Evolutionary conservation across 2,113 vertebrate species (phyloP), one percentile per base, ranked within the genome.

Genomic region (Brachypodius melanocephalos): DNA sequence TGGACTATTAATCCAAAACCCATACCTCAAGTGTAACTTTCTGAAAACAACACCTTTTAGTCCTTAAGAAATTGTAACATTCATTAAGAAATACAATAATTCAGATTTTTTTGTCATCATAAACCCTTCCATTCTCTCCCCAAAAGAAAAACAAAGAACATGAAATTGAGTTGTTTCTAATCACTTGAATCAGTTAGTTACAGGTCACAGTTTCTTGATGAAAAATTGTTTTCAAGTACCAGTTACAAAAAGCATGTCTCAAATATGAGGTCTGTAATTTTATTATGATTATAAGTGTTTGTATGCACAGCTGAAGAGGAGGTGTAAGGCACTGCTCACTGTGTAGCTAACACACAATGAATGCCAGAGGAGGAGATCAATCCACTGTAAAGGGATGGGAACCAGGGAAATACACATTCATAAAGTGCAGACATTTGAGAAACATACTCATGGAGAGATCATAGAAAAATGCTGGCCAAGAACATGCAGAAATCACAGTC

Each of bases 161-260:
- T 3, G 3, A 38, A 85, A 88, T 85, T 14, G 25, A 62, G 26
- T 24, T 87, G 13, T 54, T 94, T 62, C 82, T 89, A 85, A 91
- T 73, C 74, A 77, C 42, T 89, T 88, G 59, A 85, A 26, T 89
- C 69, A 93, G 61, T 93, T 84, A 49, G 62, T n/a, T 52, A 52
- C 46, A 72, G 74, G 49, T 61, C 78, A 91, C 14, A 76, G 42
- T 66, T 79, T 71, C 91, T 76, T 85, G 59, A 95, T 55, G 74
- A 85, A 92, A 94, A 91, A 88, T 80, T 66, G 59, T 85, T 88
- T 82, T 69, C 74, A 90, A 93, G 81, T 85, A 85, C 26, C 66
- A 74, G 75, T 66, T 80, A 85, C 13, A 78, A 85, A 85, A 90
- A 90, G 43, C 51, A 31, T 38, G 16, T 77, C 46, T 90, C n/a